A percentile compares a stretch with the other conserved stretches of the same genome.
Conservation (phyloP, 1,140 invertebrate genomes). For the Psix sp. region DNA sequence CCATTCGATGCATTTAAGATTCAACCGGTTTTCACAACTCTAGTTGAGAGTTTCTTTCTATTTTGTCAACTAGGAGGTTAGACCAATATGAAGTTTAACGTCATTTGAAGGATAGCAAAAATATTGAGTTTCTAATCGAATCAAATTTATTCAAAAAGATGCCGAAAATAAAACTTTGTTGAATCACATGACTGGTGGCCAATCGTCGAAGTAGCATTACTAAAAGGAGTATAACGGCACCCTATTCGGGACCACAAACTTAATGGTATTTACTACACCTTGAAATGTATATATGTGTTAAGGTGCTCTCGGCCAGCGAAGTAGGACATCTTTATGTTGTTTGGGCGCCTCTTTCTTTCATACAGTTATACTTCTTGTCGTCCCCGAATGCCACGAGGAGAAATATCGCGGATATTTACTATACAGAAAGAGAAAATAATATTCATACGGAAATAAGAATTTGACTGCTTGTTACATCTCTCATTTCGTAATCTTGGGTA, state of each 20-base stretch:
- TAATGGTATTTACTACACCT: constrained; percentile 59
- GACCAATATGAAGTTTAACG: neutral
- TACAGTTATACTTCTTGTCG: constrained; percentile 49
- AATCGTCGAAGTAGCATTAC: constrained; percentile 41
- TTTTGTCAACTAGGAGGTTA: too few relatives aligned
- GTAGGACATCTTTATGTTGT: constrained; percentile 54
- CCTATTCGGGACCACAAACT: constrained; percentile 40
- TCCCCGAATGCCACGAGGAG: constrained; percentile 18
- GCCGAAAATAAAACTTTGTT: constrained; percentile 50
- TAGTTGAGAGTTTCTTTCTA: neutral
- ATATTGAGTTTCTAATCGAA: constrained; percentile 27
- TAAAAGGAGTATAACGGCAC: constrained; percentile 60
- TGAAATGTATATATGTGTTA: constrained; percentile 46
- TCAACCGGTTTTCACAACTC: too few relatives aligned
- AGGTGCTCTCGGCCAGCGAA: constrained; percentile 48
- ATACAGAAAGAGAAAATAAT: constrained; percentile 4
- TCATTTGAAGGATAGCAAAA: neutral
- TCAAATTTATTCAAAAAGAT: constrained; percentile 15
- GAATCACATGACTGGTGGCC: constrained; percentile 19
- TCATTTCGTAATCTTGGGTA: constrained; percentile 18
- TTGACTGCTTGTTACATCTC: constrained; percentile 2
- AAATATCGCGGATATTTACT: constrained; percentile 45
- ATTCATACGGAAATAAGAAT: constrained; percentile 28
- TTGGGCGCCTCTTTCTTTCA: constrained; percentile 44
- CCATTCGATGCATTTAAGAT: neutral